phyloP scores from a whole-genome alignment of 2,888 invertebrate species.

The Eristalis arbustorum region DNA sequence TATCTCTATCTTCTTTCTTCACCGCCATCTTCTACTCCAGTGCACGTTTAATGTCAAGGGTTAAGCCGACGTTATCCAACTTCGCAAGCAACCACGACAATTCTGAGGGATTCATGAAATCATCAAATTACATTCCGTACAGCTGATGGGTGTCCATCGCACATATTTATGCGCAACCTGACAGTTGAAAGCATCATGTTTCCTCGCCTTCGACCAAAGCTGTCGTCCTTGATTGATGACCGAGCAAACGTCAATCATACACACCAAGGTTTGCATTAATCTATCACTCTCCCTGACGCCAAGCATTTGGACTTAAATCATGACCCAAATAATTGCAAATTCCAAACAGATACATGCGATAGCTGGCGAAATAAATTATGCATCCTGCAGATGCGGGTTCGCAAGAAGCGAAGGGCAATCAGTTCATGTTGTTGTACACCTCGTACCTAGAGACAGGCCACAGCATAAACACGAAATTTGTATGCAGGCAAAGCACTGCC shows the following conservation, averaged over 20 bases:
- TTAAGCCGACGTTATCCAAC: neutral
- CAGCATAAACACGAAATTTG: constrained; percentile 6
- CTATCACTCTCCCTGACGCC: neutral
- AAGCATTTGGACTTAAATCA: neutral
- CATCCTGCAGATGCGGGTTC: neutral
- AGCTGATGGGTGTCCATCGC: neutral
- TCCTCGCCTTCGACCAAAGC: neutral
- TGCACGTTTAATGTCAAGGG: neutral
- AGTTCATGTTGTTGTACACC: neutral
- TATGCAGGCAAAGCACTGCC: neutral
- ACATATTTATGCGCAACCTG: neutral
- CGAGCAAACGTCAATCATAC: neutral
- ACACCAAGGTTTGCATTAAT: neutral
- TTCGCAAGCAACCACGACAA: neutral
- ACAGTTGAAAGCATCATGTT: neutral
- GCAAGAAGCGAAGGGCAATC: neutral
- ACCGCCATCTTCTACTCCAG: neutral
- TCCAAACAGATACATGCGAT: neutral
- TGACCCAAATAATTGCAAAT: neutral
- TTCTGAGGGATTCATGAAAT: neutral
- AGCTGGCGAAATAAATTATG: neutral
- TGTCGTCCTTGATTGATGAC: neutral
- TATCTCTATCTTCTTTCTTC: neutral
- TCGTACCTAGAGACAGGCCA: neutral
- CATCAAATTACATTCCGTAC: neutral